These are phyloP conservation scores for Lacanobia oleracea DNA, from an alignment of 2,888 invertebrate genomes.

Conservation along the genomic window DNA sequence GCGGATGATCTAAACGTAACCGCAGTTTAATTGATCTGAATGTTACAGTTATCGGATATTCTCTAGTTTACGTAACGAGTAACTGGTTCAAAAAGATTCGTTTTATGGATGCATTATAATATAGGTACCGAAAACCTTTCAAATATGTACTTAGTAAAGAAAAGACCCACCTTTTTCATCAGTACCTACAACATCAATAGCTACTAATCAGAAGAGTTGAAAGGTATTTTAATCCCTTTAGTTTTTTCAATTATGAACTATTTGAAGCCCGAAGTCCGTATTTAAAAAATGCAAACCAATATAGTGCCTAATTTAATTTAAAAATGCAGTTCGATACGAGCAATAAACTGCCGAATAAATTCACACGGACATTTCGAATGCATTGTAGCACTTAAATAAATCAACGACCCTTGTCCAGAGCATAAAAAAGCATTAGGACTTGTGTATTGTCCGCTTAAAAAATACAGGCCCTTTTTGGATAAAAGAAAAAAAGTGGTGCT, in stretches of 20 bases:
- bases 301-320: not conserved
- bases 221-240: too few relatives aligned
- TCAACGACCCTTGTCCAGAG: slow-evolving; percentile 41
- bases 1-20: slow-evolving; percentile 13
- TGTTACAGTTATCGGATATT: not conserved
- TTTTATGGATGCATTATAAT: not conserved
- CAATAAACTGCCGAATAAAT: slow-evolving; percentile 19
- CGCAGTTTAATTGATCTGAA: slow-evolving; percentile 20
- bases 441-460: slow-evolving; percentile 17
- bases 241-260: too few relatives aligned
- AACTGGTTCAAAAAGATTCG: not conserved
- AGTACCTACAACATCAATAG: too few relatives aligned
- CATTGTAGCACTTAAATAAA: slow-evolving; percentile 24
- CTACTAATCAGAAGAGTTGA: too few relatives aligned
- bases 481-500: slow-evolving; percentile 14
- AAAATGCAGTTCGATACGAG: not conserved
- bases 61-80: slow-evolving; percentile 4
- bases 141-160: too few relatives aligned
- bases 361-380: slow-evolving; percentile 16
- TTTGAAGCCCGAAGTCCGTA: too few relatives aligned
- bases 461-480: not conserved
- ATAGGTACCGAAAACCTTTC: not conserved
- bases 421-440: slow-evolving; percentile 31
- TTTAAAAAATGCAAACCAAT: not conserved
- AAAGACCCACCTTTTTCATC: too few relatives aligned